Evolutionary conservation across 2,888 invertebrate species (phyloP).

Genomic region (Griposia aprilina): DNA sequence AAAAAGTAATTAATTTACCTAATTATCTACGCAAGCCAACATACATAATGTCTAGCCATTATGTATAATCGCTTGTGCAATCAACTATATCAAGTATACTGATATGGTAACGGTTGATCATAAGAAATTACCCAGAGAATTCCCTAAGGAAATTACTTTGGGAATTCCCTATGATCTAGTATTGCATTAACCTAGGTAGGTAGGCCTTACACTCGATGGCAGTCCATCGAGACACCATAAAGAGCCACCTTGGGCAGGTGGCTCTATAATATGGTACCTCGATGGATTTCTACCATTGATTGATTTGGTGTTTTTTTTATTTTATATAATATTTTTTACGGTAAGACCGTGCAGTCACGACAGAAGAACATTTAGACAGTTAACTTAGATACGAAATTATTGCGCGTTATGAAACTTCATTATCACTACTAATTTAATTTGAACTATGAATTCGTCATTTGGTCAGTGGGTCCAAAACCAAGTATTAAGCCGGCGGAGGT

Average conservation of each 20-base stretch:
- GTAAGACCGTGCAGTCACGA: background rate
- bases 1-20: background rate
- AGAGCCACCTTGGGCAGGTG: background rate
- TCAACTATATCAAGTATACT: background rate
- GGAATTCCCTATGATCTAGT: background rate
- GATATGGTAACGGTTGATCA: background rate
- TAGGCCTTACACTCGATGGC: too few relatives aligned
- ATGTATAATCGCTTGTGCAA: conserved; percentile 1
- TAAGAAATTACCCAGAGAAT: background rate
- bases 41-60: background rate
- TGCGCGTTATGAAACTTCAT: background rate
- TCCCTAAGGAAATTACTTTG: background rate
- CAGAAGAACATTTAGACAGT: background rate
- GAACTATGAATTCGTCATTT: background rate
- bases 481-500: background rate
- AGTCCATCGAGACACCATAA: too few relatives aligned
- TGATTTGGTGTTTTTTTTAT: too few relatives aligned
- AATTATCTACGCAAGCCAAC: background rate
- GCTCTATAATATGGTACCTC: too few relatives aligned
- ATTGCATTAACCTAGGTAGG: background rate
- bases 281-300: too few relatives aligned
- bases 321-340: background rate
- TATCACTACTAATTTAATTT: background rate
- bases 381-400: background rate
- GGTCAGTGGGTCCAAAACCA: background rate